phyloP scores from a whole-genome alignment of 2,888 invertebrate species.

The Cremastinae sp. region DNA sequence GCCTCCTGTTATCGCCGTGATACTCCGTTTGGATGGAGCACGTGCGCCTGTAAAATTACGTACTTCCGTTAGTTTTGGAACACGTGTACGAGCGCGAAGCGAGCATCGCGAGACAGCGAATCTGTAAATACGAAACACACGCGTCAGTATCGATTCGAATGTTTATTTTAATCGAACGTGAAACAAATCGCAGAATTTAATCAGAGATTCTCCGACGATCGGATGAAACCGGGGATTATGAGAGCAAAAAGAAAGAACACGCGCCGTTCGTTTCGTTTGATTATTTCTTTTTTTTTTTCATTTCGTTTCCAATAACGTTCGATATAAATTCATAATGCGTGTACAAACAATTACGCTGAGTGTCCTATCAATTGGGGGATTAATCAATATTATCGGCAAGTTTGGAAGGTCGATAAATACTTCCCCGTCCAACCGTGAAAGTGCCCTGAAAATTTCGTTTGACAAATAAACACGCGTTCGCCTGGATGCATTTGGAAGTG shows the following conservation, averaged over 20 bases:
- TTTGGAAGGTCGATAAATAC: too few relatives aligned
- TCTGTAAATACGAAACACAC: not conserved
- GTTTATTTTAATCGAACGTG: conserved; percentile 5
- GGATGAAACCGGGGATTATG: not conserved
- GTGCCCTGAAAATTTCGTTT: too few relatives aligned
- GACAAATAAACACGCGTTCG: not conserved
- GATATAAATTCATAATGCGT: not conserved
- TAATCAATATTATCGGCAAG: too few relatives aligned
- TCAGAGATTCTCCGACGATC: not conserved
- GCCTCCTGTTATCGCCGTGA: conserved; percentile 16
- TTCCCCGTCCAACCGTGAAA: too few relatives aligned
- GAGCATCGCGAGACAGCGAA: not conserved
- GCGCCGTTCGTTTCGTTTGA: too few relatives aligned
- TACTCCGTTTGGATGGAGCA: not conserved
- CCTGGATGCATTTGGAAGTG: conserved; percentile 1
- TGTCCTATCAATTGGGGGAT: too few relatives aligned
- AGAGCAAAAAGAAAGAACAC: not conserved
- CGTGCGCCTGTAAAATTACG: not conserved
- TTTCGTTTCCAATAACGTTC: not conserved
- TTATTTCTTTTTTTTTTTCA: not conserved
- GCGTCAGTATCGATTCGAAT: conserved; percentile 22
- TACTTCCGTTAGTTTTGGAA: conserved; percentile 21
- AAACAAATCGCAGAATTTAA: conserved; percentile 8
- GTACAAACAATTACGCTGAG: too few relatives aligned
- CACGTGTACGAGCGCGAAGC: conserved; percentile 2